Base-by-base conservation (phyloP, 2,113 vertebrate genomes). In the Passer montanus region DNA sequence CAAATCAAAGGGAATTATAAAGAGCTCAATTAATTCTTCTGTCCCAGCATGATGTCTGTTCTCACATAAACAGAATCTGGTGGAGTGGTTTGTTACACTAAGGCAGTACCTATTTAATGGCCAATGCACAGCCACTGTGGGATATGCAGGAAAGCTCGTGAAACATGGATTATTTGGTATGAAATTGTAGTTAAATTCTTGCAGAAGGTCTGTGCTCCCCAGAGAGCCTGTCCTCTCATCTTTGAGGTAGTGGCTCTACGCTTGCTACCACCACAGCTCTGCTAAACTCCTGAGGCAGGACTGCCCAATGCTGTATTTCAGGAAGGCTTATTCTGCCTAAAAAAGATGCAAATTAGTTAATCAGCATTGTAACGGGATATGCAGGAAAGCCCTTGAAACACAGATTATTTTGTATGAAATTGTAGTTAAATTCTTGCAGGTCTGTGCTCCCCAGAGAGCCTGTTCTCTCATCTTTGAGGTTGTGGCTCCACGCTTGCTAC, bases 1-100 rank as follows among this genome's bases (percentile, higher is more conserved):
- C 63, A 94, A 84, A 96, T 90, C 79, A 89, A 96, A 96, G 64
- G 39, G 53, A 93, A 85, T 75, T 80, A n/a, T 64, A 44, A 94
- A 82, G 52, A 92, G 41, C 44, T 73, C 64, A 70, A 67, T 66
- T 90, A 86, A 88, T 72, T 43, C 24, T 95, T 79, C n/a, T 95
- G 35, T 84, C 49, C 47, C 83, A 93, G 66, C 41, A 77, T 44
- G 87, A 72, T 68, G 21, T 28, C 75, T 73, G 15, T 22, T 58
- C 15, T 50, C 35, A 44, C 26, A 53, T 22, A 66, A 76, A 46
- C 39, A 94, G 77, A 89, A 76, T 43, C 37, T 39, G 49, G 10
- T 56, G 26, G 27, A 17, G 10, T 5, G 0, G 23, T 78, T 84
- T 28, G 28, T 62, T 62, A n/a, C 23, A 24, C 6, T 24, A 37